Conservation (phyloP, 2,113 vertebrate genomes). For the Agapornis roseicollis region DNA sequence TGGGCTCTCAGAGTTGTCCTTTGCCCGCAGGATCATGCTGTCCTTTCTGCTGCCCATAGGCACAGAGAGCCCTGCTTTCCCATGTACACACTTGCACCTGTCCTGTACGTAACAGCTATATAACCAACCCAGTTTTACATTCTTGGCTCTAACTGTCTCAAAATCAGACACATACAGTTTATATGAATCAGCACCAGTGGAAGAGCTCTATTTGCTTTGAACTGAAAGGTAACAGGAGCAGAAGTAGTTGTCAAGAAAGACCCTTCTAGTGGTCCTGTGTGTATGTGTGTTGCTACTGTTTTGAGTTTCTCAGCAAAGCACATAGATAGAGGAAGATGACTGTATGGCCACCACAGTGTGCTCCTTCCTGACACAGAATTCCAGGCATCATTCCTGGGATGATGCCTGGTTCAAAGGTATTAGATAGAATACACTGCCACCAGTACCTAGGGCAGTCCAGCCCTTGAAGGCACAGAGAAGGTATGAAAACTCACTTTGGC, state of each 20-base stretch:
- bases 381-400: background rate
- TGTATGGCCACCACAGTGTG: background rate
- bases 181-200: background rate
- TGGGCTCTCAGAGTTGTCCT: background rate
- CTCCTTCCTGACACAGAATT: background rate
- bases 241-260: conserved; percentile 2
- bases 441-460: background rate
- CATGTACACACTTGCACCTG: background rate
- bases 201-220: conserved; percentile 11
- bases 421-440: background rate
- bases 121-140: background rate
- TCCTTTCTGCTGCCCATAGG: background rate
- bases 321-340: background rate
- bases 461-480: background rate
- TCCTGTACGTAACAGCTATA: background rate
- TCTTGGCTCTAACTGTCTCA: background rate
- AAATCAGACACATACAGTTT: background rate
- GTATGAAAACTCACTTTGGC: background rate
- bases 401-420: background rate
- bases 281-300: background rate
- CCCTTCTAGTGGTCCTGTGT: background rate
- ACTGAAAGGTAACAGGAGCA: background rate
- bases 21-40: background rate
- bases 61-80: background rate
- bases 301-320: background rate